Conservation (phyloP, 2,113 vertebrate species). For the Myotis davidii region DNA sequence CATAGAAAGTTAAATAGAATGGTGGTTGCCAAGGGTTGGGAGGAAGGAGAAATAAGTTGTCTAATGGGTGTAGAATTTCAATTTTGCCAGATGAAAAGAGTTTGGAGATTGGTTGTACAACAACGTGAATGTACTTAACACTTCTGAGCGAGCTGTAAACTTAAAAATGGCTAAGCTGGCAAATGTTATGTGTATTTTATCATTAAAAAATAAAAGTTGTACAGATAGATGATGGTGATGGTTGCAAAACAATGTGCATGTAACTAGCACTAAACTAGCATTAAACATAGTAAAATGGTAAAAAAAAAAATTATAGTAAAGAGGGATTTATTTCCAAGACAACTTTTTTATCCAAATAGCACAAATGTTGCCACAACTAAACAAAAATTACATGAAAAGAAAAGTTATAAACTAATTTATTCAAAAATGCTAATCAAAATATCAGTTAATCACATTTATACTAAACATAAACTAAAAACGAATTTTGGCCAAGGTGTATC, state of each 20-base stretch:
- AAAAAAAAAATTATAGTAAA: background rate
- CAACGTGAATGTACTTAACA: background rate
- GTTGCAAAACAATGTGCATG: background rate
- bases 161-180: background rate
- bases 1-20: background rate
- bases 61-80: background rate
- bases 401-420: background rate
- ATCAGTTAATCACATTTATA: background rate
- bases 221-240: background rate
- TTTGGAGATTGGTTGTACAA: background rate
- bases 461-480: background rate
- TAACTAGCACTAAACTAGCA: background rate
- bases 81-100: background rate
- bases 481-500: background rate
- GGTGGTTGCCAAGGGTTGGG: background rate
- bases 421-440: background rate
- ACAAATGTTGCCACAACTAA: background rate
- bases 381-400: background rate
- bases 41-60: background rate
- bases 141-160: background rate
- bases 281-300: background rate
- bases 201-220: background rate
- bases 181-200: background rate
- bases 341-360: background rate
- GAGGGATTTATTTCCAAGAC: background rate